A percentile compares a stretch with the other conserved stretches of the same genome.
Evolutionary conservation across 2,888 invertebrate genomes (phyloP).

Genomic region (Byasa hedistus): DNA sequence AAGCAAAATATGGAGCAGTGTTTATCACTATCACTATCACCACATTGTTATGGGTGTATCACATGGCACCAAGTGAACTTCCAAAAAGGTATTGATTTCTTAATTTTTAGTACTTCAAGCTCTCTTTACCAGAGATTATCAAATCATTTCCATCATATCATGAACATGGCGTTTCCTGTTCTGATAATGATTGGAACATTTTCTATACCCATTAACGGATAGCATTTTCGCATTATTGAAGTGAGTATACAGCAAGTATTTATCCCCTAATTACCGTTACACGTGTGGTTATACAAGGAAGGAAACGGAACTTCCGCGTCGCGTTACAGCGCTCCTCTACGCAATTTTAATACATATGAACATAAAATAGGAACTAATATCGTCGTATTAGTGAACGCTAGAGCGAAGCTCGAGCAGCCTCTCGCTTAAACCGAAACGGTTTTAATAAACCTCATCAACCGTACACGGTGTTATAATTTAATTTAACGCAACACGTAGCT

Average conservation of each 20-base stretch:
- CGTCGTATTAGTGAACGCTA: slow-evolving; percentile 3
- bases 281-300: neutral
- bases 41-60: too few species aligned
- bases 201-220: too few species aligned
- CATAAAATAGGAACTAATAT: slow-evolving; percentile 17
- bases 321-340: neutral
- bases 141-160: too few species aligned
- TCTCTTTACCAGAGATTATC: too few species aligned
- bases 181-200: too few species aligned
- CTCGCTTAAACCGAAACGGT: slow-evolving; percentile 16
- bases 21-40: too few species aligned
- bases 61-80: too few species aligned
- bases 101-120: too few species aligned
- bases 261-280: neutral
- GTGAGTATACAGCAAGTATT: neutral
- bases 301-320: neutral
- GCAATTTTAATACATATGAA: neutral
- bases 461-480: slow-evolving; percentile 24
- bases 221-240: neutral
- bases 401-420: slow-evolving; percentile 4
- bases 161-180: too few species aligned
- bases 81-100: too few species aligned
- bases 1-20: too few species aligned
- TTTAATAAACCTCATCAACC: slow-evolving; percentile 26
- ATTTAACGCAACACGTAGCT: slow-evolving; percentile 24